These are phyloP conservation scores for Silurus lanzhouensis DNA, from an alignment of 2,797 vertebrate genomes.

Conservation along the genomic window DNA sequence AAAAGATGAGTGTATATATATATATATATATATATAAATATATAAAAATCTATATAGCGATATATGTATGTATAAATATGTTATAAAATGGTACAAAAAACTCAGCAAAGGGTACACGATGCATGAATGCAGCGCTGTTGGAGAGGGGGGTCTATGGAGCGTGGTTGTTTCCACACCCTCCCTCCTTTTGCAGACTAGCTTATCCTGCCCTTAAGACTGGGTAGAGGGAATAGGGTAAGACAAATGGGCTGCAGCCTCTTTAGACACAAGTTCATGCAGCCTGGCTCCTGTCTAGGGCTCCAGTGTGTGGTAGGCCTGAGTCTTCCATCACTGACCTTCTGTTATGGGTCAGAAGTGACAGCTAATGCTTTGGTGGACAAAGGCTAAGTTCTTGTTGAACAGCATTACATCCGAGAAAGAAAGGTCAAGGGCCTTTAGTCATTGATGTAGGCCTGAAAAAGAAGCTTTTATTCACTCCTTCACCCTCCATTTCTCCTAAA, in stretches of 20 bases:
- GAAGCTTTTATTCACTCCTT: conserved; percentile 39
- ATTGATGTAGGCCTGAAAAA: conserved; percentile 37
- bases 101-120: conserved; percentile 51
- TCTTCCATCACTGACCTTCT: conserved; percentile 52
- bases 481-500: conserved; percentile 36
- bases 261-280: conserved; percentile 53
- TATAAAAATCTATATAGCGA: conserved; percentile 65
- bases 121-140: conserved; percentile 51
- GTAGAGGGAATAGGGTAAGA: conserved; percentile 32
- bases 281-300: conserved; percentile 44
- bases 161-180: conserved; percentile 33
- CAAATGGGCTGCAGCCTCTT: conserved; percentile 43
- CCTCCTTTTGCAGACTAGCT: conserved; percentile 47
- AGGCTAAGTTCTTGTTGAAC: conserved; percentile 53
- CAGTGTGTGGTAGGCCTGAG: conserved; percentile 46
- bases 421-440: conserved; percentile 43
- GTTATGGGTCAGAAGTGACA: conserved; percentile 44
- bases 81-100: conserved; percentile 56
- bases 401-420: conserved; percentile 42
- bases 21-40: conserved; percentile 70
- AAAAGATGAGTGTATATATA: conserved; percentile 68
- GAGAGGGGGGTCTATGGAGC: conserved; percentile 42
- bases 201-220: conserved; percentile 51
- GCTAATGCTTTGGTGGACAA: conserved; percentile 43
- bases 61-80: conserved; percentile 72